Evolutionary conservation across 2,797 vertebrate species (phyloP).

Genomic region (Crocodylus rhombifer): DNA sequence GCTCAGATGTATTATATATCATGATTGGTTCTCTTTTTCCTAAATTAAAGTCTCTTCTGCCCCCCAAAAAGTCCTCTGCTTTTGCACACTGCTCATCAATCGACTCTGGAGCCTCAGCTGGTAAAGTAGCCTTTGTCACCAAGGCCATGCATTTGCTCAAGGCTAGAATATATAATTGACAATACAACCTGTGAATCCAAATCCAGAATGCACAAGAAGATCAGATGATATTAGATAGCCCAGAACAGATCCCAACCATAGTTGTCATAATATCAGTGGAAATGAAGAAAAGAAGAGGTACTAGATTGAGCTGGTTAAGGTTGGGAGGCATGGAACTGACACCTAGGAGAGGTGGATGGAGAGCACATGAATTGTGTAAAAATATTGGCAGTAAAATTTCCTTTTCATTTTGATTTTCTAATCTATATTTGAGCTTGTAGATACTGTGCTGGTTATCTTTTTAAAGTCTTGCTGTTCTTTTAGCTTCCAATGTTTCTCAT

Average conservation of each 20-base stretch:
- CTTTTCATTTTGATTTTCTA: neutral
- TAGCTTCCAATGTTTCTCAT: neutral
- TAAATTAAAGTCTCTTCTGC: neutral
- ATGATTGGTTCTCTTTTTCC: neutral
- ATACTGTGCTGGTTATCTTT: neutral
- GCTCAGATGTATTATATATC: neutral
- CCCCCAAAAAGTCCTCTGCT: neutral
- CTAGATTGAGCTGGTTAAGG: neutral
- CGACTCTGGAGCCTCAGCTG: neutral
- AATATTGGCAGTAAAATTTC: neutral
- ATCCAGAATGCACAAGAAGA: neutral
- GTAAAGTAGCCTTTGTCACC: neutral
- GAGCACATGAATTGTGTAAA: neutral
- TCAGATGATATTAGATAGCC: accelerated
- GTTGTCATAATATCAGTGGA: neutral
- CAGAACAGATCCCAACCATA: neutral
- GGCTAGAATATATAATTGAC: neutral
- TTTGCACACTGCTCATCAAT: neutral
- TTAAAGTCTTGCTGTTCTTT: neutral
- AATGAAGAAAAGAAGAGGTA: neutral
- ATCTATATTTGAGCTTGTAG: neutral
- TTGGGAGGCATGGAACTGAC: neutral
- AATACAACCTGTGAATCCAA: neutral
- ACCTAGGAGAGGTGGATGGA: neutral
- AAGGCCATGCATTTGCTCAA: neutral